These are phyloP conservation scores for Trichopria drosophilae DNA, from an alignment of 2,888 invertebrate species.

Conservation along the genomic window DNA sequence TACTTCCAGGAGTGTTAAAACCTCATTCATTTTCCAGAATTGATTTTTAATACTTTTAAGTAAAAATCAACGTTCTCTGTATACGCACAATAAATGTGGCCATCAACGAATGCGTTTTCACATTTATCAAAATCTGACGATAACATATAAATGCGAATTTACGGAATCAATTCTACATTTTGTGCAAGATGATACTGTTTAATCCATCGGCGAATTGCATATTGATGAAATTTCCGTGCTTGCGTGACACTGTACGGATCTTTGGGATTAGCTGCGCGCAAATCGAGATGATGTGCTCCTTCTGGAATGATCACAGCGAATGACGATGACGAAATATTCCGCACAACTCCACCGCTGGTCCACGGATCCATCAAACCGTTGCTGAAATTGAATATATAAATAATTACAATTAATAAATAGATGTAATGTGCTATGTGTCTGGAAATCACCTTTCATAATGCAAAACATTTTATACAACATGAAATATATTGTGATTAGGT, in stretches of 20 bases:
- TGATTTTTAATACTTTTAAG: no score
- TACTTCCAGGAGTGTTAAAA: no score
- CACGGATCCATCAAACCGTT: slow-evolving; percentile 87
- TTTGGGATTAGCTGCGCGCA: slow-evolving; percentile 66
- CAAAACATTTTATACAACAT: no score
- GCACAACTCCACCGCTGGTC: slow-evolving; percentile 81
- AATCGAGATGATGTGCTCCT: slow-evolving; percentile 85
- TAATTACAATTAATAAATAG: neutral
- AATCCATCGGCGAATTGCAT: slow-evolving; percentile 68
- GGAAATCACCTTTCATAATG: no score
- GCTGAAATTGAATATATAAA: slow-evolving; percentile 58
- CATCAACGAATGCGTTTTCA: no score
- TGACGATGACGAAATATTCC: slow-evolving; percentile 68
- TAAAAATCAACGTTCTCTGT: no score
- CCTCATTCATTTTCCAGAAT: no score
- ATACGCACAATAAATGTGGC: no score
- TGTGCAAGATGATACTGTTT: slow-evolving; percentile 37
- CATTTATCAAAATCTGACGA: no score
- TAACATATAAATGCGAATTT: no score
- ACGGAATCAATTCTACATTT: no score
- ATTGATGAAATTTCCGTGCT: slow-evolving; percentile 67
- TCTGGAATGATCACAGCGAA: slow-evolving; percentile 75
- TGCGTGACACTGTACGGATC: slow-evolving; percentile 70
- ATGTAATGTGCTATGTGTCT: neutral
- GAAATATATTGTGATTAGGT: no score